Conservation (phyloP, 2,888 invertebrate genomes). For the Teleiodes luculella region DNA sequence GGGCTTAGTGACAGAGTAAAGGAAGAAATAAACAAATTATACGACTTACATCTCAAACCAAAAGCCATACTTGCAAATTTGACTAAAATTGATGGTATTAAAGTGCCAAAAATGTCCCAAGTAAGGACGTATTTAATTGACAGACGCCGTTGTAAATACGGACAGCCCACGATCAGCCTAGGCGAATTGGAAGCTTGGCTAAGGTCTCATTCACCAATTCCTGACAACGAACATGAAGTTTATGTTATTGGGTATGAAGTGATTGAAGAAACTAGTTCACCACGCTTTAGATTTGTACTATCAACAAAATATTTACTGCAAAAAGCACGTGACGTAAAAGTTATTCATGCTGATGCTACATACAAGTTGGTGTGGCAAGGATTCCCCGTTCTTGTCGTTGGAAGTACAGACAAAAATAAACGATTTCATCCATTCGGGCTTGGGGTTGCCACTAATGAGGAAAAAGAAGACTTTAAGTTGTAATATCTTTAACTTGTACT, state of each 20-base stretch:
- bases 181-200: not conserved
- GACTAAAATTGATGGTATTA: not conserved
- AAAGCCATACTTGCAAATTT: not conserved
- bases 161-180: not conserved
- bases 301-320: not conserved
- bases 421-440: constrained; percentile 9
- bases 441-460: constrained; percentile 1
- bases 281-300: not conserved
- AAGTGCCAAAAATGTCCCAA: no score
- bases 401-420: constrained; percentile 2
- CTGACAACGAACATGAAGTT: not conserved
- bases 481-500: constrained; percentile 5
- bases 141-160: no score
- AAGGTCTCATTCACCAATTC: not conserved
- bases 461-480: constrained; percentile 10
- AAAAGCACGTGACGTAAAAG: not conserved
- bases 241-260: not conserved
- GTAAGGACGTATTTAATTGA: no score
- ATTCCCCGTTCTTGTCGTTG: not conserved
- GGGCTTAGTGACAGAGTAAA: constrained; percentile 20
- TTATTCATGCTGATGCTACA: not conserved
- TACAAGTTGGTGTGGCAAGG: no score
- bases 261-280: no score
- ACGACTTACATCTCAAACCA: not conserved
- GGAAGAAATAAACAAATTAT: not conserved